Evolutionary conservation across 1,140 invertebrate genomes (phyloP).

Genomic region (Coenobita brevimanus): DNA sequence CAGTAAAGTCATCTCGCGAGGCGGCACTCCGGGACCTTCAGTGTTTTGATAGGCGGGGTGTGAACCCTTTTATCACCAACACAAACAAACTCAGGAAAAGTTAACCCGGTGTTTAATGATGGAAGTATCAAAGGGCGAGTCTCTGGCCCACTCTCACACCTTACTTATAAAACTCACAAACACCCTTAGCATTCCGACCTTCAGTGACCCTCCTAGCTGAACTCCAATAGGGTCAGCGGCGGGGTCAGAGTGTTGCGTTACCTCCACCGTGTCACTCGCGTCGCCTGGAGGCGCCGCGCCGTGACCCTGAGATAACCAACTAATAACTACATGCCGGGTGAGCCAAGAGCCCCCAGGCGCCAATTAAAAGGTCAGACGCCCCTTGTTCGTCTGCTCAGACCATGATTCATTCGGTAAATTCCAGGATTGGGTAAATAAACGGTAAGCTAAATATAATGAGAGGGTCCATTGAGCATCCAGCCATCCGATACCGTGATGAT

Average conservation of each 20-base stretch:
- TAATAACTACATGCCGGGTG: constrained; percentile 36
- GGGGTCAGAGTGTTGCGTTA: constrained; percentile 2
- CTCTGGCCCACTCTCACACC: constrained; percentile 20
- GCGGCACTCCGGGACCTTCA: constrained; percentile 40
- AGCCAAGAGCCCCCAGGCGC: neutral
- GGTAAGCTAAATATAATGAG: constrained; percentile 52
- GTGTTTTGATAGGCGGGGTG: constrained; percentile 52
- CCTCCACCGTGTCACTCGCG: constrained; percentile 40
- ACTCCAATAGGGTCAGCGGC: constrained; percentile 20
- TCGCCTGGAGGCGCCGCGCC: constrained; percentile 25
- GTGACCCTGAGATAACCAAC: constrained; percentile 45
- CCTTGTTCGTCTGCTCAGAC: constrained; percentile 13
- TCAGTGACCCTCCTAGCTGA: neutral
- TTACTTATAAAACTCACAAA: constrained; percentile 39
- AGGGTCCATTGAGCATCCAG: constrained; percentile 4
- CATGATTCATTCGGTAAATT: constrained; percentile 35
- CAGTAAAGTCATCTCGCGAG: constrained; percentile 31
- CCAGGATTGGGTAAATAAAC: constrained; percentile 52
- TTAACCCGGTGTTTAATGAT: constrained; percentile 53
- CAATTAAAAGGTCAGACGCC: constrained; percentile 27
- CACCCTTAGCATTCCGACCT: constrained; percentile 42
- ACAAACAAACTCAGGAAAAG: constrained; percentile 49
- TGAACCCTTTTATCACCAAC: constrained; percentile 41
- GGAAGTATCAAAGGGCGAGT: constrained; percentile 48
- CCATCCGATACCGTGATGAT: constrained; percentile 27